These are phyloP conservation scores for Anthrax anthrax DNA, from an alignment of 2,888 invertebrate species.

Conservation along the genomic window DNA sequence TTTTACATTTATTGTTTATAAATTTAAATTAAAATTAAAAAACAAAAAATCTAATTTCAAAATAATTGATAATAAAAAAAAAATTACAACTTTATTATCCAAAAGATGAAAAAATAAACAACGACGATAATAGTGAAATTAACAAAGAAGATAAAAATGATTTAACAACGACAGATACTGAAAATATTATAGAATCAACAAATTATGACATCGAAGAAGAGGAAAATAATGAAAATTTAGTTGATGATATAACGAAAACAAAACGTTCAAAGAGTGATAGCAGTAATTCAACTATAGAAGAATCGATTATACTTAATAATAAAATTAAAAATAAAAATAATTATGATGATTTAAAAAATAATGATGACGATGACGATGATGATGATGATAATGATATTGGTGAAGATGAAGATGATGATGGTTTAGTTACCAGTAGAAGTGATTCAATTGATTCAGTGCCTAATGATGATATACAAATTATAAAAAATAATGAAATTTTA, in stretches of 20 bases:
- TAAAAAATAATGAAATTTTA: too few species aligned
- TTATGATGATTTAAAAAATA: too few species aligned
- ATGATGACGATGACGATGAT: constrained; percentile 2
- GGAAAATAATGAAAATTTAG: too few species aligned
- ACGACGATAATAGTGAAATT: neutral
- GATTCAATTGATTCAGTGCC: constrained; percentile 1
- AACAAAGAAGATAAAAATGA: neutral
- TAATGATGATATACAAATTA: neutral
- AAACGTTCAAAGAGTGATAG: constrained; percentile 8
- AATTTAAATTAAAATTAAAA: too few species aligned
- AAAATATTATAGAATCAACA: constrained; percentile 1
- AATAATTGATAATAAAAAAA: constrained; percentile 1
- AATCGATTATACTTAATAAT: constrained; percentile 8
- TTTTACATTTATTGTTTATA: too few species aligned
- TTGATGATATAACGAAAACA: neutral
- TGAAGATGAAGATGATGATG: neutral
- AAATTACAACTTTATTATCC: neutral
- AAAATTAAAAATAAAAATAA: constrained; percentile 1
- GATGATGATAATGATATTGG: neutral
- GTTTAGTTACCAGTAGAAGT: neutral
- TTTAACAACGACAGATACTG: too few species aligned
- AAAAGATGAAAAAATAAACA: neutral
- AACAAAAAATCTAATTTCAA: too few species aligned
- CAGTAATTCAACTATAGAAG: constrained; percentile 8
- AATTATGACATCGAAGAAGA: too few species aligned